Base-by-base conservation (phyloP, 2,888 invertebrate species). In the Drosophila ochracea region DNA sequence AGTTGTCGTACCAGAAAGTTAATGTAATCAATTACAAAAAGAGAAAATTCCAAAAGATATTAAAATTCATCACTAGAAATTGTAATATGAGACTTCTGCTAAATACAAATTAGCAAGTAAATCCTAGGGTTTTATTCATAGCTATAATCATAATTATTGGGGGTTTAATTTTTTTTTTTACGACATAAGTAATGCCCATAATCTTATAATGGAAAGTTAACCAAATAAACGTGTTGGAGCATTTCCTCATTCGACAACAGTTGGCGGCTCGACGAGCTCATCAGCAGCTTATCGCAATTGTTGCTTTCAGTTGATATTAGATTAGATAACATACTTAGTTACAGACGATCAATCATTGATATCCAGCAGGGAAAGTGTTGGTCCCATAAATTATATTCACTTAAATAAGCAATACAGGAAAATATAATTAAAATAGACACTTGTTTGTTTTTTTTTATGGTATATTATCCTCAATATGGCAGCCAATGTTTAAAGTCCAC, bases 381-480 rank as follows among this genome's bases (percentile, higher is more conserved):
- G 49, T 39, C 37, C 33, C 50, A 50, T 41, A n/a, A 39, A 52
- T 16, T 31, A 39, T 37, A 31, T 30, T 39, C n/a, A 28, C 28
- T 55, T 61, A 35, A 73, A 64, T 52, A 16, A 57, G 37, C 57
- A 62, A 76, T 80, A 50, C 41, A 28, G 19, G 25, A 13, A 57
- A 55, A 62, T 63, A 30, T 28, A 50, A 63, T 58, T 61, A 33
- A 67, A 60, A 49, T 10, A 43, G 49, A 3, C 53, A 68, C 31
- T 62, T n/a, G 41, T 35, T 30, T 53, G 33, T 53, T 35, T 30
- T 61, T 19, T 33, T 60, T 10, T 19, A 39, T 49, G 55, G 73
- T 70, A 65, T 50, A 54, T 53, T 50, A 67, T 83, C 66, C 80
- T 49, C 71, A 72, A 68, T 62, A 53, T 30, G 10, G 19, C 52